Percentiles rank a stretch among this genome's conserved stretches.
Conservation (phyloP, 2,113 vertebrate genomes). For the Coregonus clupeaformis region DNA sequence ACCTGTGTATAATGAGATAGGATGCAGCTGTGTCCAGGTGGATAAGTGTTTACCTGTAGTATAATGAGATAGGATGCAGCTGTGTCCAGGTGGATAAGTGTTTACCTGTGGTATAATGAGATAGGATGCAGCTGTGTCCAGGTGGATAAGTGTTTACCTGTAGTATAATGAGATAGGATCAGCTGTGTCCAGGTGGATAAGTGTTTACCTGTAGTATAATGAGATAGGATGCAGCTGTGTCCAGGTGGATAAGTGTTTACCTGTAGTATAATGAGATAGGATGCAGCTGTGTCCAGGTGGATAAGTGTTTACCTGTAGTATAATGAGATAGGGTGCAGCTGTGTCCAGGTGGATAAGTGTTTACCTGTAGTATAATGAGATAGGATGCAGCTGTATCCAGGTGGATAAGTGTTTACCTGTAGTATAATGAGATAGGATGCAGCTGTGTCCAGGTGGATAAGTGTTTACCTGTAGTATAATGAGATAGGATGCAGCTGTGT, state of each 20-base stretch:
- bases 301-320: conserved; percentile 96
- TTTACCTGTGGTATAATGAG: conserved; percentile 97
- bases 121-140: conserved; percentile 97
- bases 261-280: conserved; percentile 98
- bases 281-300: conserved; percentile 97
- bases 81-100: conserved; percentile 97
- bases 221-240: conserved; percentile 97
- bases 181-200: conserved; percentile 96
- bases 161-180: conserved; percentile 96
- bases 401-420: conserved; percentile 97
- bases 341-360: conserved; percentile 98
- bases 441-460: conserved; percentile 96
- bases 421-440: conserved; percentile 98
- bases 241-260: conserved; percentile 96
- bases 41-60: conserved; percentile 94
- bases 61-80: conserved; percentile 98
- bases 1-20: conserved; percentile 98
- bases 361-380: conserved; percentile 96
- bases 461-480: conserved; percentile 98
- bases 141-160: conserved; percentile 98
- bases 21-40: conserved; percentile 97
- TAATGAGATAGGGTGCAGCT: conserved; percentile 97
- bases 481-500: conserved; percentile 97
- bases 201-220: conserved; percentile 98
- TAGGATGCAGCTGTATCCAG: conserved; percentile 98